These are phyloP conservation scores for Drosophila hydei DNA, from an alignment of 1,140 invertebrate species.

Conservation along the genomic window DNA sequence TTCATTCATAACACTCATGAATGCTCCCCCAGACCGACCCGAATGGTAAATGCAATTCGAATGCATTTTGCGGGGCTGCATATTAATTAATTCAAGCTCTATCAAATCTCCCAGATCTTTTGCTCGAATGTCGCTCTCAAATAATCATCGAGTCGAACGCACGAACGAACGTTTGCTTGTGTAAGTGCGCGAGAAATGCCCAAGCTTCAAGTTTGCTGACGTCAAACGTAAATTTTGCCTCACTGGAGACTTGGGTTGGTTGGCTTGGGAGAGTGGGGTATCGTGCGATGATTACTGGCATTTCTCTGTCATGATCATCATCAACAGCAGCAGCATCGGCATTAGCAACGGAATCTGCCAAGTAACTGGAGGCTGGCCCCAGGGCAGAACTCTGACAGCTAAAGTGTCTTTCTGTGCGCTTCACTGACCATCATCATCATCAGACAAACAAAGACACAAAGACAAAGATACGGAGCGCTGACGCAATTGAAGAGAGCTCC, in stretches of 20 bases:
- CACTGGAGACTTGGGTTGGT: not conserved
- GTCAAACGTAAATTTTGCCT: constrained; percentile 38
- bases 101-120: constrained; percentile 36
- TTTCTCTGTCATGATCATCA: constrained; percentile 67
- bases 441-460: constrained; percentile 35
- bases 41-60: not conserved
- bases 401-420: constrained; percentile 41
- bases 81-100: constrained; percentile 23
- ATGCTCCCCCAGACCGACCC: not conserved
- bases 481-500: constrained; percentile 30
- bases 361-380: constrained; percentile 2
- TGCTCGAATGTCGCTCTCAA: constrained; percentile 36
- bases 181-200: constrained; percentile 44
- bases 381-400: constrained; percentile 15
- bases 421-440: constrained; percentile 37
- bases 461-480: constrained; percentile 5
- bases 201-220: constrained; percentile 48
- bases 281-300: constrained; percentile 43
- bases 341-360: not conserved
- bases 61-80: constrained; percentile 25
- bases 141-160: constrained; percentile 17
- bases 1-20: constrained; percentile 46
- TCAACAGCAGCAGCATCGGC: constrained; percentile 10
- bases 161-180: constrained; percentile 10
- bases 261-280: not conserved